These are phyloP conservation scores for Hermodice carunculata DNA, from an alignment of 2,888 invertebrate genomes.

Conservation along the genomic window DNA sequence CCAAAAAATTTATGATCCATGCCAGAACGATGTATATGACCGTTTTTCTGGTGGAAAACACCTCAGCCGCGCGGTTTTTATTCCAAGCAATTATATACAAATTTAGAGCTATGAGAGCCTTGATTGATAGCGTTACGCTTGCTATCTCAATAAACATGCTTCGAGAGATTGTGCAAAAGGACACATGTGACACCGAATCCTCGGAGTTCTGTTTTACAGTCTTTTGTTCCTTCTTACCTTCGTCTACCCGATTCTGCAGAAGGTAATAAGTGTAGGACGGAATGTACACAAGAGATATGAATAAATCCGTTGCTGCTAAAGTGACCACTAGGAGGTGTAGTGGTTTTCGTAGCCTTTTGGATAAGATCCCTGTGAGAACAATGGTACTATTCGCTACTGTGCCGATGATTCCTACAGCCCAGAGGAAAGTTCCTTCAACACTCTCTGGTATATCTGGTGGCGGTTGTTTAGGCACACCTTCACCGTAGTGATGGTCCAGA, in stretches of 20 bases:
- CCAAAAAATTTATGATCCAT: conserved; percentile 23
- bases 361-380: conserved; percentile 23
- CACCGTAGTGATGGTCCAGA: conserved; percentile 6
- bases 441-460: conserved; percentile 18
- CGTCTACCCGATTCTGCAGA: conserved; percentile 9
- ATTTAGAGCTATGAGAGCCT: conserved; percentile 31
- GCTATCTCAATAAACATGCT: conserved; percentile 30
- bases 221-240: not conserved
- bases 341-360: conserved; percentile 18
- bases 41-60: conserved; percentile 20
- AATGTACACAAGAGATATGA: conserved; percentile 31
- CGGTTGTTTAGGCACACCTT: conserved; percentile 3
- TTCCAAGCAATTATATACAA: conserved; percentile 23
- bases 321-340: conserved; percentile 30
- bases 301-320: conserved; percentile 28
- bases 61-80: conserved; percentile 1
- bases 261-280: conserved; percentile 38
- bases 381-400: conserved; percentile 31
- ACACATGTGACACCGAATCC: not conserved
- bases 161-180: conserved; percentile 9
- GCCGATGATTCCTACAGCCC: conserved; percentile 37
- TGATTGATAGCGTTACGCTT: conserved; percentile 26
- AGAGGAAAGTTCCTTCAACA: conserved; percentile 35
- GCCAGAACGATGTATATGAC: conserved; percentile 15
- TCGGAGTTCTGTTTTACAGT: not conserved